Evolutionary conservation across 2,113 vertebrate species (phyloP).

Genomic region (Ailurus styani): DNA sequence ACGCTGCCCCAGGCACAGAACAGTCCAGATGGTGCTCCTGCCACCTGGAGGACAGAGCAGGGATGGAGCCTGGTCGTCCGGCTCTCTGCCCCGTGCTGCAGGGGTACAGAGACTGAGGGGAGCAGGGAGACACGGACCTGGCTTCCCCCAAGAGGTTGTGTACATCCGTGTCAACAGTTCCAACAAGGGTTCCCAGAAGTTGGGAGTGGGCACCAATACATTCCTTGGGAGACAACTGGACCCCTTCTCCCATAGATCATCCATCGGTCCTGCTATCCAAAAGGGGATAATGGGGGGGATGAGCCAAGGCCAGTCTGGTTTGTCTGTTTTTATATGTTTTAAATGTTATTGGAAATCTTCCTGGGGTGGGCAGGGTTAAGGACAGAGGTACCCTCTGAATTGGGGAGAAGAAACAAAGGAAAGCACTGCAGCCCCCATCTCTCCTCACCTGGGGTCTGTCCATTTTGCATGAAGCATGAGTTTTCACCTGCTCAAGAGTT

Average conservation of each 20-base stretch:
- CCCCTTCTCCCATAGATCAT: background rate
- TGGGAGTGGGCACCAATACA: too few species aligned
- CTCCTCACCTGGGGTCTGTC: background rate
- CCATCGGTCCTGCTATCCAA: background rate
- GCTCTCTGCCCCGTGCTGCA: fast-evolving
- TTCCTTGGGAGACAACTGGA: background rate
- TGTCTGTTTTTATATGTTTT: background rate
- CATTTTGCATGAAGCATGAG: background rate
- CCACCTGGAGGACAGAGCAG: constrained; percentile 59
- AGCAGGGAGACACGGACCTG: background rate
- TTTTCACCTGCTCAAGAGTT: background rate
- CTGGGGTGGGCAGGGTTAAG: background rate
- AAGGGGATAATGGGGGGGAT: background rate
- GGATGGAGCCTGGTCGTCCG: background rate
- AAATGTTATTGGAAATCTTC: background rate
- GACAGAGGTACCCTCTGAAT: background rate
- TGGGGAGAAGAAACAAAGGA: background rate
- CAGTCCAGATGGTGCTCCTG: constrained; percentile 38
- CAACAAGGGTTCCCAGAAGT: background rate
- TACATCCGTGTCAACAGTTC: background rate
- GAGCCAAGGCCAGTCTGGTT: background rate
- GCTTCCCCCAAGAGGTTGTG: background rate
- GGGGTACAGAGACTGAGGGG: background rate
- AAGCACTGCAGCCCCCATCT: background rate
- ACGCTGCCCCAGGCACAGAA: background rate